Conservation (phyloP, 2,888 invertebrate species). For the Zhuqinia jingwanae region DNA sequence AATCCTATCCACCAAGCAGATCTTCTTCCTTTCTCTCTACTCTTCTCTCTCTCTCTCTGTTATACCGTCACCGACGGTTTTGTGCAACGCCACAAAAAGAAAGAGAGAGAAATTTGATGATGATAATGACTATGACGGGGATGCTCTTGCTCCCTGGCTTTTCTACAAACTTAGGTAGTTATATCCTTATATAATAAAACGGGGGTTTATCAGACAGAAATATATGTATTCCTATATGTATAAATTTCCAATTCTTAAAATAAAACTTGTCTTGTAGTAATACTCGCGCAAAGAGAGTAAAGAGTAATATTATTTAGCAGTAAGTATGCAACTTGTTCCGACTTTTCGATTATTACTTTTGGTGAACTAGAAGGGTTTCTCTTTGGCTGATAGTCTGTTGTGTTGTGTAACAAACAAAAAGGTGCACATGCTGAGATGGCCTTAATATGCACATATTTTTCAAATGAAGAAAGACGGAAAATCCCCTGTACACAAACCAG, state of each 20-base stretch:
- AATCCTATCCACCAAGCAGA: constrained; percentile 33
- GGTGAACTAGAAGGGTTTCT: background rate
- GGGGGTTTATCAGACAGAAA: background rate
- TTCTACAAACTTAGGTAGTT: constrained; percentile 1
- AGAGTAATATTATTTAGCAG: too few relatives aligned
- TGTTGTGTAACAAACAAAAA: constrained; percentile 34
- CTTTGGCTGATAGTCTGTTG: background rate
- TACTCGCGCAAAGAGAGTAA: background rate
- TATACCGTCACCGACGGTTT: constrained; percentile 6
- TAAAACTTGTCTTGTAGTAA: constrained; percentile 21
- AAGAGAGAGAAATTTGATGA: constrained; percentile 35
- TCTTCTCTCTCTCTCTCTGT: background rate
- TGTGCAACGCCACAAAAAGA: constrained; percentile 37
- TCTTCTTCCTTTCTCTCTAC: background rate
- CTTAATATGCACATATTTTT: constrained; percentile 56
- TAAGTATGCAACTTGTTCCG: constrained; percentile 27
- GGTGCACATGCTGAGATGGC: constrained; percentile 56
- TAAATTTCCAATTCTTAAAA: constrained; percentile 17
- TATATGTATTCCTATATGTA: too few relatives aligned
- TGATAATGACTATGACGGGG: background rate
- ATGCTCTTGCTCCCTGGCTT: constrained; percentile 31
- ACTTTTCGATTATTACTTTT: constrained; percentile 44
- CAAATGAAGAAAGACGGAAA: constrained; percentile 51
- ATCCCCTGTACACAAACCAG: constrained; percentile 17
- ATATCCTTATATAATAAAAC: too few relatives aligned